These are phyloP conservation scores for Trichogramma evanescens DNA, from an alignment of 2,888 invertebrate species.

Conservation along the genomic window DNA sequence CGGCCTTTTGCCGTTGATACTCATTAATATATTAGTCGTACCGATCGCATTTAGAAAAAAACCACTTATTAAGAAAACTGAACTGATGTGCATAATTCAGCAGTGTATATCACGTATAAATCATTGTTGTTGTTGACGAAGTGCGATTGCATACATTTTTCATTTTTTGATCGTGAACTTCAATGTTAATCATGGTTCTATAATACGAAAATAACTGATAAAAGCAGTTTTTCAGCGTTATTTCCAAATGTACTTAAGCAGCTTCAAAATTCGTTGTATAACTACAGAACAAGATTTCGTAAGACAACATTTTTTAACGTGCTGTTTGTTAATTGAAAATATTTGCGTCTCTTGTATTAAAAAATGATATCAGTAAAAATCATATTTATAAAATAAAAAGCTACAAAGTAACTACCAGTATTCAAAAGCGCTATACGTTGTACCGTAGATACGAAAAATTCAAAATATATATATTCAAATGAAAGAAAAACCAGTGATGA, in stretches of 20 bases:
- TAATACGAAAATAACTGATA: slow-evolving; percentile 21
- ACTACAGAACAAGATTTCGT: slow-evolving; percentile 9
- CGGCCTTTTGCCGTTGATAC: slow-evolving; percentile 30
- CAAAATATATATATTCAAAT: slow-evolving; percentile 17
- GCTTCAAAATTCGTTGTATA: slow-evolving; percentile 39
- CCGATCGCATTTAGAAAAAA: slow-evolving; percentile 44
- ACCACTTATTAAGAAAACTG: not conserved
- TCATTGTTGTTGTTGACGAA: too few species aligned
- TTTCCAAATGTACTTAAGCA: slow-evolving; percentile 43
- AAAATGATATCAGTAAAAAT: slow-evolving; percentile 12
- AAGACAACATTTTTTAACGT: slow-evolving; percentile 39
- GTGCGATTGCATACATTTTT: too few species aligned
- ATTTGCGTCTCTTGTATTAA: slow-evolving; percentile 30
- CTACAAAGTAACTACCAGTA: slow-evolving; percentile 38
- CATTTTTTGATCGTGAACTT: too few species aligned
- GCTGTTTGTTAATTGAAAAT: slow-evolving; percentile 43
- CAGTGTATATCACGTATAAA: too few species aligned
- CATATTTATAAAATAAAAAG: slow-evolving; percentile 8
- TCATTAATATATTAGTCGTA: slow-evolving; percentile 36
- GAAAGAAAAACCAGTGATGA: slow-evolving; percentile 16
- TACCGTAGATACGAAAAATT: slow-evolving; percentile 25
- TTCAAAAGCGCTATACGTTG: slow-evolving; percentile 38
- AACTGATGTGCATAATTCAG: too few species aligned
- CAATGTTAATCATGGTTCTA: not conserved
- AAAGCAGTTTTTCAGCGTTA: slow-evolving; percentile 40